Evolutionary conservation across 2,113 vertebrate species (phyloP).

Genomic region (Hippolais icterina): DNA sequence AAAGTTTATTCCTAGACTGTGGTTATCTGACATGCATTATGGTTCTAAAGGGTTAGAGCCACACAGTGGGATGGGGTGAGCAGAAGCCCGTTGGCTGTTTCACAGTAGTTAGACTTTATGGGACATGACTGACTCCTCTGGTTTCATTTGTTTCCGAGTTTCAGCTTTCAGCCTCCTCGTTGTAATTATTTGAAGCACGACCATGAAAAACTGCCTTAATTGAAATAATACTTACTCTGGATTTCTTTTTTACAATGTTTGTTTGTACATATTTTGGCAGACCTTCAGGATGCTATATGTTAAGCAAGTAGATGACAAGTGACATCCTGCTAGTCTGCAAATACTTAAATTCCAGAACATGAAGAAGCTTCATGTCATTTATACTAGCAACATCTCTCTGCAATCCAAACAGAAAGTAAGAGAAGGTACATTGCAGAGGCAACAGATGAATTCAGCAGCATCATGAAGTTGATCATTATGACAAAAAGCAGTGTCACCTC

Average conservation of each 20-base stretch:
- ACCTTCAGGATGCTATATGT: neutral
- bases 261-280: neutral
- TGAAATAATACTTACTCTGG: conserved; percentile 12
- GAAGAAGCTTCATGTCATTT: neutral
- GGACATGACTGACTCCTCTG: neutral
- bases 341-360: neutral
- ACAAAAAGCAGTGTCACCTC: neutral
- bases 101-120: neutral
- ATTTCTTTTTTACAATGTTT: conserved; percentile 15
- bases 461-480: neutral
- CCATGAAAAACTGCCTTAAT: conserved; percentile 22
- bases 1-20: neutral
- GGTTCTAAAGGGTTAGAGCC: neutral
- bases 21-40: neutral
- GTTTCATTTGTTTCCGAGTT: neutral
- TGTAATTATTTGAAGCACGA: neutral
- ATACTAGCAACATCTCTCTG: neutral
- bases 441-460: neutral
- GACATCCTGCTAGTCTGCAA: neutral
- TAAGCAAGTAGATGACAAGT: conserved; percentile 3
- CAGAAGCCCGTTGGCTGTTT: neutral
- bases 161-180: conserved; percentile 17
- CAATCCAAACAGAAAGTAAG: neutral
- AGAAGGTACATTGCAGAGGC: neutral
- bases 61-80: neutral